Base-by-base conservation (phyloP, 2,888 invertebrate species). In the Acleris sparsana region DNA sequence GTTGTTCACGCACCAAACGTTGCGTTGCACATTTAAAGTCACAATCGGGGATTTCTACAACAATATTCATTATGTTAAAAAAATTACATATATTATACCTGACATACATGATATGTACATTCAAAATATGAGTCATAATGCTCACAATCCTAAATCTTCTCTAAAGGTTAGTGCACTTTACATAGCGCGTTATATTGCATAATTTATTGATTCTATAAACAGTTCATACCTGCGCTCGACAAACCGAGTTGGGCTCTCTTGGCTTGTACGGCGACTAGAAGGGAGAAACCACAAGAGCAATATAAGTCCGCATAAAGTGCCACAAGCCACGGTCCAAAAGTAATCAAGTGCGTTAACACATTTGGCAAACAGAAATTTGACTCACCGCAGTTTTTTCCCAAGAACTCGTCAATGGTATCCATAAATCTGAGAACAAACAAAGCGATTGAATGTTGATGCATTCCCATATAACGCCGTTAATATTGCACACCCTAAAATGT, bases 361-460 rank as follows among this genome's bases (percentile, higher is more conserved):
- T 73, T 74, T 71, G 65, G 71, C 80, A 85, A 84, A 86, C 79
- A 81, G 73, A 78, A 75, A 73, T 80, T 82, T 80, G 78, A 87
- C 89, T 89, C 83, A 92, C 92, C 86, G 69, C 80, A 73, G 74
- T 85, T 77, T 75, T 80, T 84, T 81, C 78, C 79, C 78, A 90
- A 79, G 77, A 87, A 88, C 74, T 84, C 82, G 73, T 92, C 91
- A 77, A 89, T 82, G 46, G 85, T 78, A 66, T 85, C 74, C 82
- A 85, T 86, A 79, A 92, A 92, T 84, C 92, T 92, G 89, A 46
- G 85, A 89, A 75, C 66, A 86, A 83, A 85, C 74, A 85, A 80
- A 80, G 68, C 61, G 68, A 73, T 77, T 82, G 73, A 80, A 77
- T 78, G 39, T 53, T 51, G 39, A 1, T 56, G 53, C 53, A 33